Base-by-base conservation (phyloP, 2,888 invertebrate species). In the Macrosoma leucophasiata region DNA sequence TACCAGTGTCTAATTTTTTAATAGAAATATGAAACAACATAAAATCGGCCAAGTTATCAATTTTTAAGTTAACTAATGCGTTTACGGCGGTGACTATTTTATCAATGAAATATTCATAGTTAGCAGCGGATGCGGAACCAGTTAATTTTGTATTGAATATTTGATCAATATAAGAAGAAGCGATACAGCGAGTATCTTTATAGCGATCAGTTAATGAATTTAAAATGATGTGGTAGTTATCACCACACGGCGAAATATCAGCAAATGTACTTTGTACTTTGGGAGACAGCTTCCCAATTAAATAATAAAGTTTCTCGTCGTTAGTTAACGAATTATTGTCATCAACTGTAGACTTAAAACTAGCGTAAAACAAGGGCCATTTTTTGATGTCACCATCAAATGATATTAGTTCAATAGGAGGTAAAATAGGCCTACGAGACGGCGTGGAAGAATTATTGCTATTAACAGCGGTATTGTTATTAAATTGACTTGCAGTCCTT, bases 291-390 rank as follows among this genome's bases (percentile, higher is more conserved):
- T 25, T 25, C n/a, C 25, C 25, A 14, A 25, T 25, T 25, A 25
- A 25, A 25, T 25, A 13, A 9, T 25, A 25, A 25, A 25, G 25
- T 14, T 25, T 25, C 11, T 25, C 25, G 5, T 13, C 13, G 14
- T 25, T 9, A 8, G 13, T 25, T 9, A 13, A 13, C 6, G 13
- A 14, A 14, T n/a, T 4, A 14, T 25, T 25, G 13, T 31, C 22
- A 14, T 31, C 31, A 17, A 36, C 14, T 6, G 17, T 29, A 9
- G 15, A 25, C 20, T 21, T 36, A 31, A 36, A 36, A n/a, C 26
- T 20, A 8, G 17, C 10, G 18, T 36, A 30, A 18, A 36, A 36
- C 7, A 36, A 11, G 9, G 36, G 31, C 26, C 31, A 36, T 14
- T 20, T 31, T 6, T 13, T 7, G 7, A 33, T 22, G 12, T 33